Evolutionary conservation across 2,888 invertebrate species (phyloP), one percentile per base, ranked within the genome.

Genomic region (Dusona sp.): DNA sequence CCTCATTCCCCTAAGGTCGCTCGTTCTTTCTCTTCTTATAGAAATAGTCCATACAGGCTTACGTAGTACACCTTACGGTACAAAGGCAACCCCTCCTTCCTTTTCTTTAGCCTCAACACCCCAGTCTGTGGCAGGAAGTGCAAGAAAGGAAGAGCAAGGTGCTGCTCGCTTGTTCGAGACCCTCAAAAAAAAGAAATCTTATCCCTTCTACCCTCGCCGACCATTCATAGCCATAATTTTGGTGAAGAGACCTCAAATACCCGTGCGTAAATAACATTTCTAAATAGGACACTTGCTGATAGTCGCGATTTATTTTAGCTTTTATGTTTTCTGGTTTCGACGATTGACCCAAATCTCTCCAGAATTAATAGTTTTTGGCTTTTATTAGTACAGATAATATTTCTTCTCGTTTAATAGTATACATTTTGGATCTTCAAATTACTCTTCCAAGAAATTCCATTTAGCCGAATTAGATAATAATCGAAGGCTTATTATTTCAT

Each of bases 111-210:
- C 29, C 2, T 70, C 64, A 29, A 29, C 72, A 78, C 61, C 38
- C 57, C 79, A 19, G 73, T 79, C 81, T 51, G 73, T 42, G 57
- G 65, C 75, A 65, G 85, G 73, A 86, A 83, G 74, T 79, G 79
- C 79, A 57, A 74, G 61, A 78, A 87, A 88, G 87, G 88, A 88
- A 88, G 79, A 77, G 89, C 88, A 90, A 90, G 90, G 90, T 90
- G 90, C 85, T 19, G 19, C 7, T 86, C 64, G 74, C 70, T 57
- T 80, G 80, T 86, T 57, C 68, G 64, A 29, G n/a, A 13, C 9
- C 61, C 38, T 19, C 19, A 38, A 70, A n/a, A 67, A 78, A 45
- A 57, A 25, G 25, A 57, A 70, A 79, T 45, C 73, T 81, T 57
- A 73, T 73, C 48, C 33, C 77, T 48, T 83, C 42, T 42, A 42